Conservation (phyloP, 2,797 vertebrate species). For the Emys orbicularis region DNA sequence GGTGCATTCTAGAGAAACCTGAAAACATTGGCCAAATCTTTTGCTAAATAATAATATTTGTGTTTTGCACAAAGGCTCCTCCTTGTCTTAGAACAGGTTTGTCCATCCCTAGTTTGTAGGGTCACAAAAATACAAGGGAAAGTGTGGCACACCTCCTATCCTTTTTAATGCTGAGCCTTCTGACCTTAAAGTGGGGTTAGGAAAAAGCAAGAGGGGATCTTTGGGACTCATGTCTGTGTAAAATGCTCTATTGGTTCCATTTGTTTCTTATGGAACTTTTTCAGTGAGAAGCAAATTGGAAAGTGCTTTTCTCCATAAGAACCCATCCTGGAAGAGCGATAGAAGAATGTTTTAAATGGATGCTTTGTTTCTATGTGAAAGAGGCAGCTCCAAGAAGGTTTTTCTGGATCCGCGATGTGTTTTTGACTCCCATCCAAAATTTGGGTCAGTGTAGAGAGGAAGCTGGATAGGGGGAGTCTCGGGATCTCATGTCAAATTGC, state of each 20-base stretch:
- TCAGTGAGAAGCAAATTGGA: background rate
- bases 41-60: background rate
- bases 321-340: background rate
- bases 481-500: slow-evolving; percentile 44
- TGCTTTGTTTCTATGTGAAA: slow-evolving; percentile 27
- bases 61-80: background rate
- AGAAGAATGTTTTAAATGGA: slow-evolving; percentile 14
- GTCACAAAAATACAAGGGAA: background rate
- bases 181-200: background rate
- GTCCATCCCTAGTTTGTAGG: background rate
- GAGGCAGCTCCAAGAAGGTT: slow-evolving; percentile 31
- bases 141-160: background rate
- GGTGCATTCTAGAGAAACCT: background rate
- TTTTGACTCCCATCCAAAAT: slow-evolving; percentile 59
- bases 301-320: background rate
- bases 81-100: background rate
- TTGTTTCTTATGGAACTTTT: slow-evolving; percentile 40
- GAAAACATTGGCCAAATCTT: background rate
- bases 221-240: background rate
- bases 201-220: background rate
- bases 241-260: background rate
- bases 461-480: slow-evolving; percentile 53
- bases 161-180: background rate
- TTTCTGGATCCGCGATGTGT: slow-evolving; percentile 52
- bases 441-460: slow-evolving; percentile 59